Percentiles rank a stretch among this genome's conserved stretches.
Evolutionary conservation across 2,797 vertebrate genomes (phyloP).

Genomic region (Phyllotis vaccarum): DNA sequence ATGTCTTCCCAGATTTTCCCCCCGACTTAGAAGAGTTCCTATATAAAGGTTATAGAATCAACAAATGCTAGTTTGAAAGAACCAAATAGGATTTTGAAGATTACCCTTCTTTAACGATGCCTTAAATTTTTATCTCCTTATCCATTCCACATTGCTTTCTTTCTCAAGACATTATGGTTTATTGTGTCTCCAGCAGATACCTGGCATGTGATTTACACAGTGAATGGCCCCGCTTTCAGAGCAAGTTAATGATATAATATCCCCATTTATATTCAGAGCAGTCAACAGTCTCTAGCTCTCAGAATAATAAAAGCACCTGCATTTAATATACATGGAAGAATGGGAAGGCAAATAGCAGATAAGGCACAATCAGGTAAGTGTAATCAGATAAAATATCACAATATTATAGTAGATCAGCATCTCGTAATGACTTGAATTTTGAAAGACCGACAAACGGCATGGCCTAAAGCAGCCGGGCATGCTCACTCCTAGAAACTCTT

Average conservation of each 20-base stretch:
- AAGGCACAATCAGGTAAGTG: conserved; percentile 93
- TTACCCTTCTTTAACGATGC: conserved; percentile 88
- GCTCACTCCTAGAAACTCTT: conserved; percentile 87
- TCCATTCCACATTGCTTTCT: conserved; percentile 88
- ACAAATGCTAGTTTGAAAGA: conserved; percentile 86
- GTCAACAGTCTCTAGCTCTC: conserved; percentile 88
- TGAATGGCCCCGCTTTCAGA: conserved; percentile 89
- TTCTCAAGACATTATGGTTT: conserved; percentile 90
- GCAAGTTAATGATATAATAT: conserved; percentile 95
- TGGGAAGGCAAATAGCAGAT: conserved; percentile 92
- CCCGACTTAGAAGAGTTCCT: conserved; percentile 84
- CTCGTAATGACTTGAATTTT: conserved; percentile 91
- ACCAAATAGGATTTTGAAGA: conserved; percentile 88
- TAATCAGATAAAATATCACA: conserved; percentile 96
- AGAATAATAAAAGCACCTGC: conserved; percentile 94
- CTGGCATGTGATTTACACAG: conserved; percentile 90
- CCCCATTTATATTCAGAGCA: conserved; percentile 94
- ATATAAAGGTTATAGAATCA: conserved; percentile 86
- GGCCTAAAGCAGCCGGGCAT: conserved; percentile 88
- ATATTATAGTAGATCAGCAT: conserved; percentile 93
- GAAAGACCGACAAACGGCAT: conserved; percentile 90
- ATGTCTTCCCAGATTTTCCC: conserved; percentile 74
- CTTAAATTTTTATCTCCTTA: conserved; percentile 89
- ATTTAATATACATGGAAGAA: conserved; percentile 95
- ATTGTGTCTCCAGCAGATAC: conserved; percentile 87